These are phyloP conservation scores for Phataginus tetradactyla DNA, from an alignment of 2,797 vertebrate genomes.

Conservation along the genomic window DNA sequence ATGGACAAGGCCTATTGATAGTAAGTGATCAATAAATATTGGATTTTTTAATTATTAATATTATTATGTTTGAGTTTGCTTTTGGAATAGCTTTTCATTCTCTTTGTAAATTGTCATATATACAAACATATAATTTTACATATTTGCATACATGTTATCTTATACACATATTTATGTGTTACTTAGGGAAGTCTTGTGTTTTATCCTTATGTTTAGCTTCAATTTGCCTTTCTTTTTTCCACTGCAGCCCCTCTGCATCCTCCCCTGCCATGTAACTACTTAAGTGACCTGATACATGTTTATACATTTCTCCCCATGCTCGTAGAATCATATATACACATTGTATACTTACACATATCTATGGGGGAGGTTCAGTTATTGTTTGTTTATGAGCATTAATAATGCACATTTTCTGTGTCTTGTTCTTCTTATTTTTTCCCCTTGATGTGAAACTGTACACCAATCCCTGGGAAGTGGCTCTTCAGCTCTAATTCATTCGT, in stretches of 20 bases:
- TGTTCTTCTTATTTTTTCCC: not conserved
- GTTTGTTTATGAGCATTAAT: not conserved
- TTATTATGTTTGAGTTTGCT: not conserved
- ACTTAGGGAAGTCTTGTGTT: not conserved
- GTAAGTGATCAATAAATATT: not conserved
- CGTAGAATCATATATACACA: not conserved
- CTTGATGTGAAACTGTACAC: not conserved
- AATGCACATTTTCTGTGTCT: not conserved
- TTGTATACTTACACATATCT: not conserved
- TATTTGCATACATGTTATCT: not conserved
- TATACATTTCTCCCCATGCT: not conserved
- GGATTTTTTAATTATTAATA: not conserved
- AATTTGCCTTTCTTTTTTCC: not conserved
- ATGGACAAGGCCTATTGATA: not conserved
- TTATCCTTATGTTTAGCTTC: not conserved
- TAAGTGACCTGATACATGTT: not conserved
- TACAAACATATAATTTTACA: not conserved
- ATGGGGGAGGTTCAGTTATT: not conserved
- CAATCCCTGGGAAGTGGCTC: not conserved
- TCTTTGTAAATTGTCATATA: not conserved
- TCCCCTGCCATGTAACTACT: not conserved
- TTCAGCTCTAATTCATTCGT: not conserved
- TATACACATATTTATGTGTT: not conserved
- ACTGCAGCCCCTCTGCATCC: not conserved
- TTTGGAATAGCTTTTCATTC: not conserved